Conservation (phyloP, 2,888 invertebrate genomes). For the Cyclophora punctaria region DNA sequence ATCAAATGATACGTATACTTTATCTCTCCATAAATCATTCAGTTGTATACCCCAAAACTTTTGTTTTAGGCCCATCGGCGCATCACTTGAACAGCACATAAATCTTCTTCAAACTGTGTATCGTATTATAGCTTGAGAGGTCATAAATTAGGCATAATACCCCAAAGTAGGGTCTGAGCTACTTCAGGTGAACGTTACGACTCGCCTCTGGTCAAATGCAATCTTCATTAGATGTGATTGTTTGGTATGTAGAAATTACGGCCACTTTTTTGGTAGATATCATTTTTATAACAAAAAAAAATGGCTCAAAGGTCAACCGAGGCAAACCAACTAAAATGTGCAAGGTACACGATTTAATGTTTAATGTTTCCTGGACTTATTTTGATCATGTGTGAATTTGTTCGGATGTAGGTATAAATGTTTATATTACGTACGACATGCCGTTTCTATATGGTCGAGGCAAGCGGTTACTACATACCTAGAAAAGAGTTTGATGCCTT, state of each 20-base stretch:
- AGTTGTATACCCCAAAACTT: conserved; percentile 22
- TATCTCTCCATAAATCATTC: conserved; percentile 29
- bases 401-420: too few relatives aligned
- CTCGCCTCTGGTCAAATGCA: conserved; percentile 46
- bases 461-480: too few relatives aligned
- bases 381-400: too few relatives aligned
- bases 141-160: conserved; percentile 69
- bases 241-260: conserved; percentile 3
- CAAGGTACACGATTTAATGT: too few relatives aligned
- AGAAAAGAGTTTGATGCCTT: too few relatives aligned
- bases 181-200: conserved; percentile 70
- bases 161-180: conserved; percentile 52
- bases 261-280: too few relatives aligned
- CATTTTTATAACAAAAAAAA: too few relatives aligned
- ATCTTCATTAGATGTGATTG: conserved; percentile 59
- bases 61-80: conserved; percentile 29
- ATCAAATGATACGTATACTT: conserved; percentile 24
- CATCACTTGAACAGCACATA: conserved; percentile 57
- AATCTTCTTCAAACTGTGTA: conserved; percentile 60
- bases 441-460: too few relatives aligned
- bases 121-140: conserved; percentile 45
- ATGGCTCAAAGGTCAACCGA: too few relatives aligned
- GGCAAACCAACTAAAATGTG: too few relatives aligned
- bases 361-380: too few relatives aligned
- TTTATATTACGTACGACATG: too few relatives aligned